These are phyloP conservation scores for Brachyptera risi DNA, from an alignment of 2,888 invertebrate genomes.

Conservation along the genomic window DNA sequence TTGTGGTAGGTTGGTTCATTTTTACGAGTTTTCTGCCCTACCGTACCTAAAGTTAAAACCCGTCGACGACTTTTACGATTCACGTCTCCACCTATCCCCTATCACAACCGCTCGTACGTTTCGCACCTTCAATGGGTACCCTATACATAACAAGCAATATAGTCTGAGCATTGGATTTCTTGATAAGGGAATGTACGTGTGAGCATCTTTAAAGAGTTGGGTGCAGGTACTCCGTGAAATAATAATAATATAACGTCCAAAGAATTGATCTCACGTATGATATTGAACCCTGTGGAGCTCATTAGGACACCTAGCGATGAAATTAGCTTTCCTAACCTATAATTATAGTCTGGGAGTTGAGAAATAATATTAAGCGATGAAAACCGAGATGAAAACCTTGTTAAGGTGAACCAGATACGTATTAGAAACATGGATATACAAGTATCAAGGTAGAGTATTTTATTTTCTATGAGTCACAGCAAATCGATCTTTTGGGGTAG, in stretches of 20 bases:
- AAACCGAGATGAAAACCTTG: background rate
- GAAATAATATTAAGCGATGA: background rate
- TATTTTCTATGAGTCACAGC: background rate
- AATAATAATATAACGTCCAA: background rate
- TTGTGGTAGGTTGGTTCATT: background rate
- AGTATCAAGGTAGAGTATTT: background rate
- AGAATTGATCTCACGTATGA: background rate
- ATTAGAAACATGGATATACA: background rate
- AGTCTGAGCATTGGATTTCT: background rate
- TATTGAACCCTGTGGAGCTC: background rate
- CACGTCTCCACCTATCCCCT: no score
- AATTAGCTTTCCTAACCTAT: background rate
- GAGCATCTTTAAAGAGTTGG: background rate
- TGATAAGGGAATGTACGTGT: background rate
- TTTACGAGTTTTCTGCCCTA: no score
- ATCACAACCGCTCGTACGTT: no score
- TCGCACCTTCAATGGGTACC: no score
- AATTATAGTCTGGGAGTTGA: background rate
- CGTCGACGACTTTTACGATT: background rate
- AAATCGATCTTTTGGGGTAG: background rate
- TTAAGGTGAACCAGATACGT: background rate
- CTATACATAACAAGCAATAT: constrained; percentile 4
- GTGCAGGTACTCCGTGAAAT: background rate
- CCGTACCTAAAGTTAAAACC: no score
- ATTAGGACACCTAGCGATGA: background rate